These are phyloP conservation scores for Cydia pomonella DNA, from an alignment of 1,140 invertebrate genomes.

Conservation along the genomic window DNA sequence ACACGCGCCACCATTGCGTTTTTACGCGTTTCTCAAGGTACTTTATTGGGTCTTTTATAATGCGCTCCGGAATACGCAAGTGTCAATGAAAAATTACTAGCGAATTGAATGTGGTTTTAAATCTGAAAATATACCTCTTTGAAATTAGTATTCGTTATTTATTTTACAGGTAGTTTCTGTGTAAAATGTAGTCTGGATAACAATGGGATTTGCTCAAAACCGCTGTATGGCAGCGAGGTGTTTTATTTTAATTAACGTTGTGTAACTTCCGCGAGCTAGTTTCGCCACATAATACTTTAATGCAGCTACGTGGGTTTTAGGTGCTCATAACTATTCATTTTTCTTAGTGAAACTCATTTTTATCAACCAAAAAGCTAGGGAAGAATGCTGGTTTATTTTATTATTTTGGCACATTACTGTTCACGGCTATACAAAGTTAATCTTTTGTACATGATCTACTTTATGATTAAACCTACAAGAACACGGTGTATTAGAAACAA, in stretches of 20 bases:
- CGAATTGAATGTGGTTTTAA: constrained; percentile 1
- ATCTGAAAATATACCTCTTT: not conserved
- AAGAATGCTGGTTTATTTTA: not conserved
- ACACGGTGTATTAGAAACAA: too few relatives aligned
- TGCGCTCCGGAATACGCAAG: constrained; percentile 29
- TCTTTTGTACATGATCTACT: too few relatives aligned
- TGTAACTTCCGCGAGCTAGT: constrained; percentile 17
- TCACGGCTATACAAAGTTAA: too few relatives aligned
- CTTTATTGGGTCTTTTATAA: constrained; percentile 35
- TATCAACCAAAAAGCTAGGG: not conserved
- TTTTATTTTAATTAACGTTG: constrained; percentile 14
- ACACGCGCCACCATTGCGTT: constrained; percentile 20
- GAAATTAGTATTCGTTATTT: constrained; percentile 3
- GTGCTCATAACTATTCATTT: constrained; percentile 22
- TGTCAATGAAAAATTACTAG: constrained; percentile 32
- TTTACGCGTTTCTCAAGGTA: constrained; percentile 32
- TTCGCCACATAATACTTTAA: constrained; percentile 9
- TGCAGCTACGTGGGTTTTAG: constrained; percentile 14
- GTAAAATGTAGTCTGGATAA: not conserved
- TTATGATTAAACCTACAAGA: too few relatives aligned
- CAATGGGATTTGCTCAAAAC: not conserved
- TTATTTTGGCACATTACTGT: not conserved
- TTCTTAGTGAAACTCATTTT: constrained; percentile 24
- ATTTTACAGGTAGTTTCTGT: not conserved
- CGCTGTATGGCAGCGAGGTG: not conserved